A percentile compares a stretch with the other conserved stretches of the same genome.
Evolutionary conservation across 1,140 invertebrate species (phyloP).

Genomic region (Papilio polytes): DNA sequence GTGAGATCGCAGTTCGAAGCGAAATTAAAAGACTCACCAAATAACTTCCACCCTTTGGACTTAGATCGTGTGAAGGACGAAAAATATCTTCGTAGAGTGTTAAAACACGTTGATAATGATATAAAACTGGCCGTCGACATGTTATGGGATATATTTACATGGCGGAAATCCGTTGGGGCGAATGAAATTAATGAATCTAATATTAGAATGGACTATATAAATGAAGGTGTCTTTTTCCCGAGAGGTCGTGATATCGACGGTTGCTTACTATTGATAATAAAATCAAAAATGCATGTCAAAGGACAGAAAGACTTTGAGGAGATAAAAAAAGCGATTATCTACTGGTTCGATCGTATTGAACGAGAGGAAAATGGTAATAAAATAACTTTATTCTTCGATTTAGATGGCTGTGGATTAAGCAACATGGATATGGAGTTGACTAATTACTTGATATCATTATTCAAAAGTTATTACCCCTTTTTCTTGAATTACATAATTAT

Average conservation of each 20-base stretch:
- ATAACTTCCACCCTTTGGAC: slow-evolving; percentile 70
- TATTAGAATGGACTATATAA: slow-evolving; percentile 89
- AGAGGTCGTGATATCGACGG: slow-evolving; percentile 93
- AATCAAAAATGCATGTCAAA: slow-evolving; percentile 91
- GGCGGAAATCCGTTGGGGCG: slow-evolving; percentile 91
- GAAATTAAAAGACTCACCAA: slow-evolving; percentile 61
- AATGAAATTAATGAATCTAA: slow-evolving; percentile 90
- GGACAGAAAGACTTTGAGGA: slow-evolving; percentile 89
- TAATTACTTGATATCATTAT: slow-evolving; percentile 93
- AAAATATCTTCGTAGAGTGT: slow-evolving; percentile 70
- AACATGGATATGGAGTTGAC: slow-evolving; percentile 96
- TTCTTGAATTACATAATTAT: slow-evolving; percentile 96
- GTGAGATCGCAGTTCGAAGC: slow-evolving; percentile 63
- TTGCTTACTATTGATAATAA: slow-evolving; percentile 89
- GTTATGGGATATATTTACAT: slow-evolving; percentile 92
- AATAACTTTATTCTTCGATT: slow-evolving; percentile 95
- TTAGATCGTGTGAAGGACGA: slow-evolving; percentile 75
- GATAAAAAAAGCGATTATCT: slow-evolving; percentile 84
- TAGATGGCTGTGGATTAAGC: slow-evolving; percentile 92
- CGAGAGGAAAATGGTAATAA: slow-evolving; percentile 90
- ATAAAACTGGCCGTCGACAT: slow-evolving; percentile 86
- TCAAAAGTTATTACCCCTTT: slow-evolving; percentile 96
- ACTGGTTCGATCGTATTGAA: slow-evolving; percentile 82
- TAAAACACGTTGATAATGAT: slow-evolving; percentile 69
- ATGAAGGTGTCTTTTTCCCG: slow-evolving; percentile 90